Conservation (phyloP, 2,797 vertebrate species). For the Falco berigora region DNA sequence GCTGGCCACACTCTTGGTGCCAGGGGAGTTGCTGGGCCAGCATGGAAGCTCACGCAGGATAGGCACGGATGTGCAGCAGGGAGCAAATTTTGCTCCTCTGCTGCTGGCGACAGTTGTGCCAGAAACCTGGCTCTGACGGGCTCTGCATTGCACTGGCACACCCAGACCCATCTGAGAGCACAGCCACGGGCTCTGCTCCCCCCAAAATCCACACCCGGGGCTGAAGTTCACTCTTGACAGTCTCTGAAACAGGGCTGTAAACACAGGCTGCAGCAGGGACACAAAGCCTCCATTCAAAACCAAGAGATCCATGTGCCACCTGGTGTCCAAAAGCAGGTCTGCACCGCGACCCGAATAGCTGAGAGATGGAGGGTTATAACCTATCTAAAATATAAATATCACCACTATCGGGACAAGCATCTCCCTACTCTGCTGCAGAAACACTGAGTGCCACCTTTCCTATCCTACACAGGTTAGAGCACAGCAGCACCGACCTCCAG, state of each 20-base stretch:
- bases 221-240: not conserved
- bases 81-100: not conserved
- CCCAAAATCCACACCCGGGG: fast-evolving
- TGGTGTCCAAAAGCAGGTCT: conserved; percentile 43
- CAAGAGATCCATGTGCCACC: conserved; percentile 56
- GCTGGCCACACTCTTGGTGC: too few species aligned
- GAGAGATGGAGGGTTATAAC: too few species aligned
- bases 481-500: not conserved
- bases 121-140: too few species aligned
- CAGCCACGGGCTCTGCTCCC: not conserved
- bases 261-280: not conserved
- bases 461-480: not conserved
- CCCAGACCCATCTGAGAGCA: not conserved
- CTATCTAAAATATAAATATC: not conserved
- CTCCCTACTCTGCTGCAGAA: not conserved
- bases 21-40: not conserved
- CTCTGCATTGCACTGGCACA: not conserved
- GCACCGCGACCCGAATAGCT: not conserved
- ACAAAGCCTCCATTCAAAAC: not conserved
- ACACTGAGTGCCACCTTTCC: not conserved
- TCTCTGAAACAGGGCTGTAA: not conserved
- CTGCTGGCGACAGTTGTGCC: not conserved
- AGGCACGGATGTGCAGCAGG: fast-evolving
- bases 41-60: fast-evolving
- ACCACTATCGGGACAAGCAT: not conserved